Evolutionary conservation across 2,113 vertebrate species (phyloP), one percentile per base, ranked within the genome.

Genomic region (Melanerpes aurifrons): DNA sequence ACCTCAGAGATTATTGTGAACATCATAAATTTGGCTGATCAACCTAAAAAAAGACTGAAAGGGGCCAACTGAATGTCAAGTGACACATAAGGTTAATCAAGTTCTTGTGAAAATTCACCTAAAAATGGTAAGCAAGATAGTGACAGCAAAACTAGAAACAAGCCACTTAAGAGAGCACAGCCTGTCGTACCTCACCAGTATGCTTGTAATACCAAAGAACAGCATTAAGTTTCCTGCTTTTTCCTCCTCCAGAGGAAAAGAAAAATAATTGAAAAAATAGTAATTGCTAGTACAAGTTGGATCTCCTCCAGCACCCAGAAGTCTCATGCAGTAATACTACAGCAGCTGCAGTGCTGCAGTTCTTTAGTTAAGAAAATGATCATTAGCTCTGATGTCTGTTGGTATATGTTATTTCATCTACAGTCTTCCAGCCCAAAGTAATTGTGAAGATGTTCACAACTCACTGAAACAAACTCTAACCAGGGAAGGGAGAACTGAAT

Each of bases 11-110:
- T 87, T 64, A 87, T 6, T 91, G 88, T 64, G 81, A 92, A 74
- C 48, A 77, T 88, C 76, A 75, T 88, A 81, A 86, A 92, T 92
- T 78, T 78, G 76, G 19, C 76, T 83, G 48, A 95, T 90, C 32
- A 40, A 78, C 8, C 61, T 47, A 66, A 92, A 92, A 89, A 69
- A 43, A 50, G 67, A 88, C 70, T 63, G 56, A 72, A 88, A 92
- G 40, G 15, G 56, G 50, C 35, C 56, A 94, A 63, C 8, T 69
- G 58, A 94, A 90, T 93, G 86, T 61, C 32, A 86, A 48, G 57
- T 25, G 63, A 73, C 26, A 85, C 29, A 69, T 5, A 62, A 70
- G 15, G 78, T 57, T 66, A 78, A 82, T 62, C 40, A 87, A 74
- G 25, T 20, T 64, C 72, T 73, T 29, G 61, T 61, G 69, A 94